These are phyloP conservation scores for Hystrix cristata DNA, from an alignment of 2,113 vertebrate species.

Conservation along the genomic window DNA sequence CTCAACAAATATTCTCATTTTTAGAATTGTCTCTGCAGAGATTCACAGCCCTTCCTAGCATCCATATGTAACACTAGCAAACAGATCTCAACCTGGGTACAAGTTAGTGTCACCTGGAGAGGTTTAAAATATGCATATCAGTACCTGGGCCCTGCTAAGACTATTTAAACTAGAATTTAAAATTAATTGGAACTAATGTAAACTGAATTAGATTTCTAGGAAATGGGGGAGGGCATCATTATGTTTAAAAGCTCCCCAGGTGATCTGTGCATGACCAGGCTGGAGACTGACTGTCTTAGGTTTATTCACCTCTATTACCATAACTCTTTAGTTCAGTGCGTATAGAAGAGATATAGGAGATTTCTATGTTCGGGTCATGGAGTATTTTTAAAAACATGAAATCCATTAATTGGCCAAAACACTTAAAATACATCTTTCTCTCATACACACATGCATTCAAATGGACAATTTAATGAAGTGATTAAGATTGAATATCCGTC, in stretches of 20 bases:
- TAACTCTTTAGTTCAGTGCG: background rate
- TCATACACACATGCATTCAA: background rate
- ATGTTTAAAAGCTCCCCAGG: background rate
- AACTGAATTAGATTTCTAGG: background rate
- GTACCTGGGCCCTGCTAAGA: background rate
- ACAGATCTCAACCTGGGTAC: background rate
- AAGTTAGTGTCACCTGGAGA: background rate
- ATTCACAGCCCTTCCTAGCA: background rate
- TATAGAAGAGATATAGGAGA: background rate
- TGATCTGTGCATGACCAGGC: background rate
- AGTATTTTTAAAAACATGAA: background rate
- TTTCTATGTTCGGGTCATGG: background rate
- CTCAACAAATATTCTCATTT: background rate
- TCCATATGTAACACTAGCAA: background rate
- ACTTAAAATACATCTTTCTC: background rate
- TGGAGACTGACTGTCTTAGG: background rate
- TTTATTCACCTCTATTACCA: background rate
- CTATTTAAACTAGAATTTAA: slow-evolving; percentile 40
- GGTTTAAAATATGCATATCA: background rate
- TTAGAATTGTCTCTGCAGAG: background rate
- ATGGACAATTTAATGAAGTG: background rate
- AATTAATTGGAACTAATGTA: background rate
- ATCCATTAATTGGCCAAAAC: background rate
- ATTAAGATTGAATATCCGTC: background rate
- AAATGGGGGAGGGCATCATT: background rate